Conservation (phyloP, 1,140 invertebrate species). For the Orius insidiosus region DNA sequence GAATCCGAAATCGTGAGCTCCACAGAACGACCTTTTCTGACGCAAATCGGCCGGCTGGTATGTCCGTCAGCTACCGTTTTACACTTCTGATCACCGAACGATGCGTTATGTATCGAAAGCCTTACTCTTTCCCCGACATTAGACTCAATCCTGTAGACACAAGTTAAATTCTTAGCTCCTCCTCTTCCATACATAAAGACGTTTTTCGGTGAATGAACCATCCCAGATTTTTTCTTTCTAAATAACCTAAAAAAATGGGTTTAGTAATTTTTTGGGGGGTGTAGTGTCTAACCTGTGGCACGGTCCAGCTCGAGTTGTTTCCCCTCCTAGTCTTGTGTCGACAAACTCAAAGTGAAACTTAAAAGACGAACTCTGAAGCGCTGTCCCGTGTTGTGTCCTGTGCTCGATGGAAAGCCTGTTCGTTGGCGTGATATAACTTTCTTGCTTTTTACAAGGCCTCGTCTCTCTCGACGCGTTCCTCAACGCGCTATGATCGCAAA, state of each 20-base stretch:
- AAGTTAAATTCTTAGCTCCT: slow-evolving; percentile 53
- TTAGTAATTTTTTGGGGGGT: too few relatives aligned
- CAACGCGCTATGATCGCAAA: slow-evolving; percentile 65
- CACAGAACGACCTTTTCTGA: slow-evolving; percentile 21
- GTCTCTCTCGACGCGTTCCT: slow-evolving; percentile 53
- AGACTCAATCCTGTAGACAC: slow-evolving; percentile 53
- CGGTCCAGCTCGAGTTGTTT: slow-evolving; percentile 22
- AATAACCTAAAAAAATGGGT: slow-evolving; percentile 28
- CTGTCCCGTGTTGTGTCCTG: slow-evolving; percentile 28
- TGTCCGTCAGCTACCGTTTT: slow-evolving; percentile 25
- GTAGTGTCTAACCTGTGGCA: slow-evolving; percentile 21
- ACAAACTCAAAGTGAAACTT: slow-evolving; percentile 58
- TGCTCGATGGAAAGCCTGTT: slow-evolving; percentile 21
- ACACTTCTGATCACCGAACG: slow-evolving; percentile 44
- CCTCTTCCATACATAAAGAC: slow-evolving; percentile 67
- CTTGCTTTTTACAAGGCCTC: slow-evolving; percentile 51
- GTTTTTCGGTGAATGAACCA: slow-evolving; percentile 48
- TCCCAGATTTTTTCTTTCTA: slow-evolving; percentile 35
- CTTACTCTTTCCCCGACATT: slow-evolving; percentile 41
- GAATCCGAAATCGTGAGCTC: slow-evolving; percentile 39
- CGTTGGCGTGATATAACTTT: slow-evolving; percentile 59
- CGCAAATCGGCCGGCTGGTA: slow-evolving; percentile 27
- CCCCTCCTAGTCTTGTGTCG: slow-evolving; percentile 51
- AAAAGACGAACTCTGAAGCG: slow-evolving; percentile 28
- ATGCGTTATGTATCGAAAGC: slow-evolving; percentile 50